These are phyloP conservation scores for Cherax destructor DNA, from an alignment of 1,140 invertebrate species.

Conservation along the genomic window DNA sequence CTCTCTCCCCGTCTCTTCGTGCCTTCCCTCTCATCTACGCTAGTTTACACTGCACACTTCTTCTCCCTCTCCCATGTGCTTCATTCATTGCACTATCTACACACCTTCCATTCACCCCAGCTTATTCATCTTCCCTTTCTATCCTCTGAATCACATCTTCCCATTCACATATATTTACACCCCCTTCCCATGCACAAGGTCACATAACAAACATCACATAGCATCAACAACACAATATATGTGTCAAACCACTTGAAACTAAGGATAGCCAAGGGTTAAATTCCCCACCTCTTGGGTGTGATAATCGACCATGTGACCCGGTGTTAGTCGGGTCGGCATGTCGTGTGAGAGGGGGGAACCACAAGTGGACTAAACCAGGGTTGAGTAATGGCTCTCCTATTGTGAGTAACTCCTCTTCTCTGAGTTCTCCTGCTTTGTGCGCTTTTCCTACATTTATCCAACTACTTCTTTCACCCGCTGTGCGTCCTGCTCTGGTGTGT, in stretches of 20 bases:
- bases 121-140: background rate
- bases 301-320: background rate
- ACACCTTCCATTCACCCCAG: background rate
- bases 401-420: background rate
- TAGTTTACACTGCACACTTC: too few species aligned
- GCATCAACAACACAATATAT: background rate
- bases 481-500: too few species aligned
- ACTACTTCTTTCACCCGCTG: background rate
- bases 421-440: background rate
- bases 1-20: background rate
- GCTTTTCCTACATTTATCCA: background rate
- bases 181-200: too few species aligned
- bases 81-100: background rate
- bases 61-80: background rate
- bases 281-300: too few species aligned
- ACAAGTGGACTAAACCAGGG: background rate
- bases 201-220: background rate
- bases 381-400: slow-evolving; percentile 1
- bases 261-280: too few species aligned
- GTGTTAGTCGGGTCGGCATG: background rate
- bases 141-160: background rate
- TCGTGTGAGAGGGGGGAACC: background rate
- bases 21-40: too few species aligned
- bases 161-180: background rate
- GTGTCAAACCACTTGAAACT: too few species aligned